phyloP scores from a whole-genome alignment of 2,888 invertebrate genomes.

The Drosophila cyrtoloma region DNA sequence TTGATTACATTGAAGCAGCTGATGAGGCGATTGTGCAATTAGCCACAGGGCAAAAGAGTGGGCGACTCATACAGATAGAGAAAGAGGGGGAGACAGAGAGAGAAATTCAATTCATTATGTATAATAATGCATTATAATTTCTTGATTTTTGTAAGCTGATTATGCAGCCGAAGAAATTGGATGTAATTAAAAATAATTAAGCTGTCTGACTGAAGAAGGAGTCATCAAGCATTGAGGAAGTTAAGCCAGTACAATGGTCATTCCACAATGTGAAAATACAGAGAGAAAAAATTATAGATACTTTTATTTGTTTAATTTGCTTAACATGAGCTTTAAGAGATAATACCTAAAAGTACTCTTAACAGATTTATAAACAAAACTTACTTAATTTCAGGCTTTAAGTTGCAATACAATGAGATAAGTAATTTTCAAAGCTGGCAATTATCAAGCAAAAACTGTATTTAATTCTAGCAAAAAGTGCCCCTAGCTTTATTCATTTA shows the following conservation, averaged over 20 bases:
- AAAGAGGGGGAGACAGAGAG: neutral
- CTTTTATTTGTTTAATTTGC: neutral
- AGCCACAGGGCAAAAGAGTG: conserved; percentile 20
- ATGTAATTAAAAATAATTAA: conserved; percentile 49
- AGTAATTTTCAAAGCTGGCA: neutral
- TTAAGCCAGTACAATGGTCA: neutral
- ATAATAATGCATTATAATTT: conserved; percentile 44
- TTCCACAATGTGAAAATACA: neutral
- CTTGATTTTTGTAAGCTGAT: conserved; percentile 44
- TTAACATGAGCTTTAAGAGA: neutral
- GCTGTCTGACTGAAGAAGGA: conserved; percentile 27
- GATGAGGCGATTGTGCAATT: conserved; percentile 45
- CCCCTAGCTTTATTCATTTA: neutral
- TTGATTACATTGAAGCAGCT: conserved; percentile 35
- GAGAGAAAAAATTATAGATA: neutral
- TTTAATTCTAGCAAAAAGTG: neutral
- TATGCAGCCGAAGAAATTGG: conserved; percentile 36
- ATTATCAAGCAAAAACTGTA: neutral
- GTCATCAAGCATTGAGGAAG: conserved; percentile 25
- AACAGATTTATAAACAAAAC: neutral
- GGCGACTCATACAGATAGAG: conserved; percentile 6
- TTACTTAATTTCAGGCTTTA: neutral
- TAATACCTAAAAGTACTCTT: neutral
- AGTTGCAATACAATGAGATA: neutral
- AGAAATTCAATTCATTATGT: conserved; percentile 36